A percentile compares a stretch with the other conserved stretches of the same genome.
Conservation (phyloP, 2,113 vertebrate genomes). For the Heloderma charlesbogerti region DNA sequence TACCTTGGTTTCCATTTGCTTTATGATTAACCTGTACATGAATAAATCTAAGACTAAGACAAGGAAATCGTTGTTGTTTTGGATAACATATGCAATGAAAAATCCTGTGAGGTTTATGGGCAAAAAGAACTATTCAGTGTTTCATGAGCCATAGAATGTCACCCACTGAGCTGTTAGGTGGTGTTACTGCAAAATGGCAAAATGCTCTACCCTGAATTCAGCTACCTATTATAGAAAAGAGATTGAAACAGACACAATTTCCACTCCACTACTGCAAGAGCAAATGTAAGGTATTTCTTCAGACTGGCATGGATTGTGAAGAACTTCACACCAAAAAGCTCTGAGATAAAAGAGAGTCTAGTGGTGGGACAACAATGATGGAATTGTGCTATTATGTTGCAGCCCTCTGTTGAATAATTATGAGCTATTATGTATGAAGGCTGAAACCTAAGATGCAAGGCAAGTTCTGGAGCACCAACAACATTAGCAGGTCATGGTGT, state of each 20-base stretch:
- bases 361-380: neutral
- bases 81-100: neutral
- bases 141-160: conserved; percentile 1
- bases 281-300: neutral
- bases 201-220: neutral
- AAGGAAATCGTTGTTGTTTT: neutral
- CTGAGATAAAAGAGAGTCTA: neutral
- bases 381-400: neutral
- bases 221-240: neutral
- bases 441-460: neutral
- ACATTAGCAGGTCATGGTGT: neutral
- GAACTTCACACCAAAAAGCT: neutral
- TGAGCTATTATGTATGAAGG: neutral
- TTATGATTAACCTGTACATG: neutral
- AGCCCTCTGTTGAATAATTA: neutral
- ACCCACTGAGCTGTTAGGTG: neutral
- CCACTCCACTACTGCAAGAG: neutral
- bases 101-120: neutral
- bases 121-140: neutral
- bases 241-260: neutral
- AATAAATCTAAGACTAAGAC: neutral
- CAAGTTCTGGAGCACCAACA: neutral
- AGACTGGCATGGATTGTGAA: neutral
- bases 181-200: neutral
- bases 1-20: neutral